A percentile compares a stretch with the other conserved stretches of the same genome.
Conservation (phyloP, 1,140 invertebrate species). For the Drosophila pallidifrons region DNA sequence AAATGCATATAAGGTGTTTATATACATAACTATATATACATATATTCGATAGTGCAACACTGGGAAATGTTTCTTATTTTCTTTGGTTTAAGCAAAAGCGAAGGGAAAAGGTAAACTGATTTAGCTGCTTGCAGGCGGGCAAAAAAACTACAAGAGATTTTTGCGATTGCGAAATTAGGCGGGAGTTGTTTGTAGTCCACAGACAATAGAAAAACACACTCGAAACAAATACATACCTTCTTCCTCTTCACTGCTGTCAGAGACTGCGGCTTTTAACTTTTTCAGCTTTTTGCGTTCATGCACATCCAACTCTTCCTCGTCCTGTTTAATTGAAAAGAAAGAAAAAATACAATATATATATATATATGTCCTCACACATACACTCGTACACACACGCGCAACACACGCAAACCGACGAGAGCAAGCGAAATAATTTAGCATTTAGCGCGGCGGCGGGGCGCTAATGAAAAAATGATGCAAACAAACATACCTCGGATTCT, state of each 20-base stretch:
- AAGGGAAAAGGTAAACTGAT: not conserved
- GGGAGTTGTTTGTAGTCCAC: not conserved
- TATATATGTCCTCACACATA: constrained; percentile 13
- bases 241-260: constrained; percentile 88
- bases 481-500: constrained; percentile 89
- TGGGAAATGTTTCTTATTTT: not conserved
- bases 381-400: constrained; percentile 29
- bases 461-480: not conserved
- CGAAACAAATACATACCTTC: constrained; percentile 85
- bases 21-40: not conserved
- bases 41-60: not conserved
- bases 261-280: constrained; percentile 87
- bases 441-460: not conserved
- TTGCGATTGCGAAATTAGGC: constrained; percentile 9
- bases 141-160: not conserved
- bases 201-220: constrained; percentile 7
- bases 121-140: not conserved
- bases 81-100: too few species aligned
- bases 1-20: constrained; percentile 6
- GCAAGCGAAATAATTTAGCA: constrained; percentile 32
- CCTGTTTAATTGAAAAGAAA: constrained; percentile 59
- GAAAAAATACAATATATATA: constrained; percentile 36
- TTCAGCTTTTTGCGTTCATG: constrained; percentile 88
- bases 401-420: constrained; percentile 25
- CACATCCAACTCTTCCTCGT: constrained; percentile 89